Percentiles rank a stretch among this genome's conserved stretches.
Conservation (phyloP, 2,888 invertebrate species). For the Dasypogon diadema region DNA sequence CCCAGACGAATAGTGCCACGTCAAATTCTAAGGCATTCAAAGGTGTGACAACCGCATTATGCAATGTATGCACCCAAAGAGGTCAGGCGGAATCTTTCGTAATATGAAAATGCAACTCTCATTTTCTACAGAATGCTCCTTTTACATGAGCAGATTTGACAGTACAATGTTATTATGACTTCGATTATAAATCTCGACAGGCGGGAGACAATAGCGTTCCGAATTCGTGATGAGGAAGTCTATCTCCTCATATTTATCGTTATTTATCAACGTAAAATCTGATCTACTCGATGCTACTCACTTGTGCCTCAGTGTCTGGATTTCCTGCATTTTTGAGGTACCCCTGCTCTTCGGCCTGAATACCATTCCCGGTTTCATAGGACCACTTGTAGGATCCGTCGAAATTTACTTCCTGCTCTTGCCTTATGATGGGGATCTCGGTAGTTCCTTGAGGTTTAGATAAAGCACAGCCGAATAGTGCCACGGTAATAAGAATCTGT, state of each 20-base stretch:
- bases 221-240: slow-evolving; percentile 50
- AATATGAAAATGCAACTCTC: slow-evolving; percentile 6
- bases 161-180: slow-evolving; percentile 5
- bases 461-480: slow-evolving; percentile 58
- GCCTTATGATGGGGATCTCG: slow-evolving; percentile 76
- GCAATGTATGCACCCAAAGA: slow-evolving; percentile 17
- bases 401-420: slow-evolving; percentile 77
- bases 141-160: not conserved
- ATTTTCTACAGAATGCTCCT: not conserved
- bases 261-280: not conserved
- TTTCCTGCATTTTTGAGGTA: slow-evolving; percentile 72
- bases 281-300: slow-evolving; percentile 62
- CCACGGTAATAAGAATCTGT: slow-evolving; percentile 57
- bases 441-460: slow-evolving; percentile 67
- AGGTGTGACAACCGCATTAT: slow-evolving; percentile 34
- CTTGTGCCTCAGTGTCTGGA: slow-evolving; percentile 71
- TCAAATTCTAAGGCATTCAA: slow-evolving; percentile 22
- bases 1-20: slow-evolving; percentile 4
- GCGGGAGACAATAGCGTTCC: slow-evolving; percentile 25
- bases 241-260: not conserved
- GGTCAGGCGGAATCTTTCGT: not conserved
- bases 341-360: slow-evolving; percentile 72
- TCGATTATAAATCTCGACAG: not conserved
- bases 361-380: slow-evolving; percentile 74
- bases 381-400: slow-evolving; percentile 73